Percentiles rank a stretch among this genome's conserved stretches.
Evolutionary conservation across 1,140 invertebrate genomes (phyloP).

Genomic region (Drosophila pruinosa): DNA sequence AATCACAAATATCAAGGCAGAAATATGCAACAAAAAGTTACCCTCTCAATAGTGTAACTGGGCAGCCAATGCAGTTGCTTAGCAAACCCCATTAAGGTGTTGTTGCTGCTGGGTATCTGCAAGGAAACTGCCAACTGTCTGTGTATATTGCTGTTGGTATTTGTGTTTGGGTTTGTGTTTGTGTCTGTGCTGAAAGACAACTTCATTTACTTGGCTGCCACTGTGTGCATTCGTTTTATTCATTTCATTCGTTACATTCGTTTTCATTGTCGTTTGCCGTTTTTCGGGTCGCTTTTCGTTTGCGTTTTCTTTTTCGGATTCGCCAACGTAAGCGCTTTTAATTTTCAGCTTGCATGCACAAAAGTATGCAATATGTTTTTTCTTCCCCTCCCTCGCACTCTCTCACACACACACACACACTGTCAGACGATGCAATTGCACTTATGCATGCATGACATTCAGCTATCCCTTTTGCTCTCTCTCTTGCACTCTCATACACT

Average conservation of each 20-base stretch:
- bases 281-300: conserved; percentile 23
- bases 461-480: conserved; percentile 17
- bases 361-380: conserved; percentile 79
- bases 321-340: conserved; percentile 76
- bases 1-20: not conserved
- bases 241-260: conserved; percentile 54
- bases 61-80: not conserved
- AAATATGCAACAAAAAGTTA: not conserved
- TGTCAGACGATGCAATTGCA: conserved; percentile 44
- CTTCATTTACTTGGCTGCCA: conserved; percentile 53
- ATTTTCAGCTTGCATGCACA: conserved; percentile 81
- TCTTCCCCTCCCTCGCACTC: not conserved
- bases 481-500: not conserved
- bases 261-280: conserved; percentile 47
- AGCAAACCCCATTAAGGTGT: not conserved
- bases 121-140: conserved; percentile 13
- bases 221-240: conserved; percentile 34
- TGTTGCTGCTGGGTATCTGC: not conserved
- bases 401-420: not conserved
- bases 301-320: conserved; percentile 21
- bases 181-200: conserved; percentile 44
- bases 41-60: too few relatives aligned
- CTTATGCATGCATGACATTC: conserved; percentile 76
- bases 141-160: not conserved
- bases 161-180: not conserved